These are phyloP conservation scores for Trichomalopsis sarcophagae DNA, from an alignment of 1,140 invertebrate genomes.

Conservation along the genomic window DNA sequence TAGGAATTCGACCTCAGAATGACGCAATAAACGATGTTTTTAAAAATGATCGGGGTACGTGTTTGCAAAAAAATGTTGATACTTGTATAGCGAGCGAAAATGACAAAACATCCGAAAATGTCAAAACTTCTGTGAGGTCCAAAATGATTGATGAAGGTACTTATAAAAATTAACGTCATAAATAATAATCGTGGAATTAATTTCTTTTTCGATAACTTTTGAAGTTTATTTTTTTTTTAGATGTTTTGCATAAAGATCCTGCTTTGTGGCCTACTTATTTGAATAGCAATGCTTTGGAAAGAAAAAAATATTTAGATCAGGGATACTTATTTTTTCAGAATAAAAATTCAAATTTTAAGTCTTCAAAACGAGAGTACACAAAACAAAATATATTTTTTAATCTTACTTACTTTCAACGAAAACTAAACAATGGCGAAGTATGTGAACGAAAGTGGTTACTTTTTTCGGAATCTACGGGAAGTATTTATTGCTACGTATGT, in stretches of 20 bases:
- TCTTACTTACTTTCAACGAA: no score
- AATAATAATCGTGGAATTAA: neutral
- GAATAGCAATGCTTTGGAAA: neutral
- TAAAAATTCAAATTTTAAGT: slow-evolving; percentile 3
- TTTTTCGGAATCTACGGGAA: slow-evolving; percentile 49
- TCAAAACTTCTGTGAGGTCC: no score
- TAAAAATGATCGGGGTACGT: neutral
- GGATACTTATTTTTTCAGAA: neutral
- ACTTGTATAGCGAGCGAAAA: neutral
- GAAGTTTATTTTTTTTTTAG: neutral
- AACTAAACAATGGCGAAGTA: no score
- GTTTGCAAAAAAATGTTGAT: neutral
- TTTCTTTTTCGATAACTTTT: neutral
- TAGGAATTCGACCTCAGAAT: neutral
- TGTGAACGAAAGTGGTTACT: no score
- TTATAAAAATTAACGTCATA: neutral
- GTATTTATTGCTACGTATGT: slow-evolving; percentile 51
- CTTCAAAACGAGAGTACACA: no score
- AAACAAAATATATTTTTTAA: no score
- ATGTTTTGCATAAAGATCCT: neutral
- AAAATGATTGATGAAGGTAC: neutral
- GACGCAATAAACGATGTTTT: neutral
- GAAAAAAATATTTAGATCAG: neutral
- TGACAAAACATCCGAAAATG: neutral
- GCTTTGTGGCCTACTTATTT: neutral